Percentiles rank a stretch among this genome's conserved stretches.
Evolutionary conservation across 2,888 invertebrate species (phyloP).

Genomic region (Macrophya annulata): DNA sequence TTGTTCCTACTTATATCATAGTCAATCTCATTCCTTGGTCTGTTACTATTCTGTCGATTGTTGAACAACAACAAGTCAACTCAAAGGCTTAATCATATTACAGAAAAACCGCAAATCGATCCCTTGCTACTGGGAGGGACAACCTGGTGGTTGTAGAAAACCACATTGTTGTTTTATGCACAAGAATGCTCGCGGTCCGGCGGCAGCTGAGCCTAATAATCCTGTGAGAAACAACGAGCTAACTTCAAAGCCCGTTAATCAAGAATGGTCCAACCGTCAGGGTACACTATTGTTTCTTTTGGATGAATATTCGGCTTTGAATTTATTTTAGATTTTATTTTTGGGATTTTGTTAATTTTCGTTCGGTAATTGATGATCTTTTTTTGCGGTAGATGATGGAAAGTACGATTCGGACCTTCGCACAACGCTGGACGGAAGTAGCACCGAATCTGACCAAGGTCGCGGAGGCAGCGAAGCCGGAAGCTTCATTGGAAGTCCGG

Average conservation of each 20-base stretch:
- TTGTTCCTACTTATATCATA: constrained; percentile 37
- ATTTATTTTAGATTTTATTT: constrained; percentile 8
- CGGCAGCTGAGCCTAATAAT: constrained; percentile 68
- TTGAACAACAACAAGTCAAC: not conserved
- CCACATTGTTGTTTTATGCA: constrained; percentile 93
- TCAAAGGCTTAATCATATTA: constrained; percentile 67
- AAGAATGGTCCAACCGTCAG: constrained; percentile 76
- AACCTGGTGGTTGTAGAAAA: constrained; percentile 92
- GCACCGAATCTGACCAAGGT: constrained; percentile 76
- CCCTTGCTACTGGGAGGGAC: constrained; percentile 94
- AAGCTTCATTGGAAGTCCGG: constrained; percentile 78
- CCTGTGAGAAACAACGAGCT: constrained; percentile 68
- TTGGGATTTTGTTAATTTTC: not conserved
- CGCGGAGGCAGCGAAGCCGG: constrained; percentile 77
- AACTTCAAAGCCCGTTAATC: constrained; percentile 71
- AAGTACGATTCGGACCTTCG: constrained; percentile 70
- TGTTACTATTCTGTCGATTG: constrained; percentile 11
- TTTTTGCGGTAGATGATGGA: constrained; percentile 69
- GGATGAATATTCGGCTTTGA: not conserved
- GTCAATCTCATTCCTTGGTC: constrained; percentile 29
- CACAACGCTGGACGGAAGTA: constrained; percentile 67
- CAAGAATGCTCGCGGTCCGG: constrained; percentile 73
- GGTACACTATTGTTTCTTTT: constrained; percentile 64
- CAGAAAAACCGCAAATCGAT: constrained; percentile 92
- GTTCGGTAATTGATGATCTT: constrained; percentile 9